These are phyloP conservation scores for Sorex araneus DNA, from an alignment of 2,113 vertebrate species.

Conservation along the genomic window DNA sequence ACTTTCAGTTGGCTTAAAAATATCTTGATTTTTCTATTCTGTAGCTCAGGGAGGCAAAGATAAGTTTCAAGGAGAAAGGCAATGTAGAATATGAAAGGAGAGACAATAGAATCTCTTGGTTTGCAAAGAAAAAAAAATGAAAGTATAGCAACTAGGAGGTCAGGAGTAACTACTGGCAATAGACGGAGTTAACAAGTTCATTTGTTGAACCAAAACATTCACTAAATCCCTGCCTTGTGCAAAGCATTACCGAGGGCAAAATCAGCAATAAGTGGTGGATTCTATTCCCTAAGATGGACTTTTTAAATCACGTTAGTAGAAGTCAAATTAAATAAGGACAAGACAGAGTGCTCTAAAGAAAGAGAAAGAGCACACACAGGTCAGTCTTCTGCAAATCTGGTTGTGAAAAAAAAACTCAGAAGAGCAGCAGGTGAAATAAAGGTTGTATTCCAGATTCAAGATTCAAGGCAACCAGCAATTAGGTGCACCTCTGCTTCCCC, in stretches of 20 bases:
- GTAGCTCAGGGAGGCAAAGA: not conserved
- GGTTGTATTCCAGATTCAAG: conserved; percentile 77
- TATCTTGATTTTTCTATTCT: not conserved
- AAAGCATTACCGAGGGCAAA: conserved; percentile 14
- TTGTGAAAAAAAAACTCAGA: not conserved
- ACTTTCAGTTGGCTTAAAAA: not conserved
- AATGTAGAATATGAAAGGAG: not conserved
- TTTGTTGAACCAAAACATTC: conserved; percentile 39
- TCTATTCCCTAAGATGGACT: not conserved
- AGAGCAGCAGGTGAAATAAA: conserved; percentile 3
- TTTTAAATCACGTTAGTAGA: conserved; percentile 20
- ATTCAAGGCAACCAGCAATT: conserved; percentile 61
- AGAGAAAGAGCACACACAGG: not conserved
- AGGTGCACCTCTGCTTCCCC: conserved; percentile 48
- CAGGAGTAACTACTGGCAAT: not conserved
- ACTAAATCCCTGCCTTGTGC: not conserved
- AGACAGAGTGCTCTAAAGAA: not conserved
- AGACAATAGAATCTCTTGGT: not conserved
- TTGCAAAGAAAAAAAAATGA: not conserved
- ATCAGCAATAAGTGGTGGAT: not conserved
- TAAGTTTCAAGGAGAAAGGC: not conserved
- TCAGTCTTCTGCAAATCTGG: not conserved
- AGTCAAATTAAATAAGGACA: conserved; percentile 10
- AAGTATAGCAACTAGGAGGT: not conserved
- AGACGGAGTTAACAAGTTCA: conserved; percentile 1